Conservation (phyloP, 2,888 invertebrate genomes). For the Molorchus minor region DNA sequence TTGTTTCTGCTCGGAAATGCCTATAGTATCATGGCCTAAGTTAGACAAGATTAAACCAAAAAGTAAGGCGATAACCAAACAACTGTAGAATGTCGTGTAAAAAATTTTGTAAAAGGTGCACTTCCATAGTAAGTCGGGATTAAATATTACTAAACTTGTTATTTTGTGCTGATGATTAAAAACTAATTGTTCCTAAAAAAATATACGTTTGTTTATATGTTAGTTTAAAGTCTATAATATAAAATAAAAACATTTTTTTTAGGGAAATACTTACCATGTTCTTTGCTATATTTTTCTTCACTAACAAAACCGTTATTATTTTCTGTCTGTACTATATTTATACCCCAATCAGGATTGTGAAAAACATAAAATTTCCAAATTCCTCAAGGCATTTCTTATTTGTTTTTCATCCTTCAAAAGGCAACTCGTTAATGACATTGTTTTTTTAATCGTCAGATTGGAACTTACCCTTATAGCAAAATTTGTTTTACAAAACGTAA, state of each 20-base stretch:
- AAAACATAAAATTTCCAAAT: constrained; percentile 75
- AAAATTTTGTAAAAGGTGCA: constrained; percentile 70
- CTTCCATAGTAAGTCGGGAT: constrained; percentile 71
- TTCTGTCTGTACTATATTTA: constrained; percentile 67
- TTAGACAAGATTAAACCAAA: constrained; percentile 59
- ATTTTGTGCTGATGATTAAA: constrained; percentile 66
- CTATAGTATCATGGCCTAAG: constrained; percentile 64
- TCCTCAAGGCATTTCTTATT: constrained; percentile 68
- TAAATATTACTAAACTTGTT: constrained; percentile 67
- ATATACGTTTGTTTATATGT: constrained; percentile 31
- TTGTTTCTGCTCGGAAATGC: constrained; percentile 64
- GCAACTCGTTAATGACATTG: not conserved
- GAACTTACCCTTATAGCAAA: constrained; percentile 58
- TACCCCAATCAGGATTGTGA: constrained; percentile 78
- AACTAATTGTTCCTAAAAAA: constrained; percentile 65
- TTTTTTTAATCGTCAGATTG: not conserved
- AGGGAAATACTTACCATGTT: constrained; percentile 64
- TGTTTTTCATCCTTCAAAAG: constrained; percentile 60
- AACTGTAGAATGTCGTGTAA: constrained; percentile 62
- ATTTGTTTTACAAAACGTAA: constrained; percentile 66
- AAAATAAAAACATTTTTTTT: too few relatives aligned
- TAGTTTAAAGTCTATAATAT: too few relatives aligned
- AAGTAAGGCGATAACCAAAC: constrained; percentile 40
- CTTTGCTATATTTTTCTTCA: constrained; percentile 53
- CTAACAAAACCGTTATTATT: constrained; percentile 54